Evolutionary conservation across 2,113 vertebrate genomes (phyloP).

Genomic region (Mesitornis unicolor): DNA sequence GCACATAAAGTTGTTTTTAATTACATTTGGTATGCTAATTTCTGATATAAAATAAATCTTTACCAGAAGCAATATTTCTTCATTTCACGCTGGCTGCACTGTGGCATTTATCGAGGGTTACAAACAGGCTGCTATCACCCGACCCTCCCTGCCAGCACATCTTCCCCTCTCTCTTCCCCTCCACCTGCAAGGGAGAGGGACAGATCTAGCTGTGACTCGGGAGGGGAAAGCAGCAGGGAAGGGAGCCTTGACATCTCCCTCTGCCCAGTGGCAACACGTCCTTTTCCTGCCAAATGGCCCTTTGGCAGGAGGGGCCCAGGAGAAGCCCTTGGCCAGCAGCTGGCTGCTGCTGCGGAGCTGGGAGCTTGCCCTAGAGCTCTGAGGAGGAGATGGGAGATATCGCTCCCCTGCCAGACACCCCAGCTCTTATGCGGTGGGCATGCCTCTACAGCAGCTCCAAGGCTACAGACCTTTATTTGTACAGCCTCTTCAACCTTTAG

Average conservation of each 20-base stretch:
- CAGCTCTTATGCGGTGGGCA: accelerated
- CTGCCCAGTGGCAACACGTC: accelerated
- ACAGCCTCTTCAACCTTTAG: not conserved
- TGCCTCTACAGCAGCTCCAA: not conserved
- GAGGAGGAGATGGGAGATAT: not conserved
- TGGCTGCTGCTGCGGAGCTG: not conserved
- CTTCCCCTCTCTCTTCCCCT: not conserved
- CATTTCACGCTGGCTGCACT: conserved; percentile 81
- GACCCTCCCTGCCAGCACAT: not conserved
- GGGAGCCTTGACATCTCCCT: not conserved
- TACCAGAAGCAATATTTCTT: conserved; percentile 81
- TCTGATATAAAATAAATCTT: conserved; percentile 87
- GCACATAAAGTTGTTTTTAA: conserved; percentile 78
- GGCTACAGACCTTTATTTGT: not conserved
- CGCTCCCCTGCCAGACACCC: not conserved
- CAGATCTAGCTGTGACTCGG: not conserved
- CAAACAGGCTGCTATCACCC: conserved; percentile 59
- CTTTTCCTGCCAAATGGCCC: not conserved
- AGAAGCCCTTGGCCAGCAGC: not conserved
- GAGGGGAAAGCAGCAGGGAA: not conserved
- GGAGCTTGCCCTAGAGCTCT: not conserved
- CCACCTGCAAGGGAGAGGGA: not conserved
- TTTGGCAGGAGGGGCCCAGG: not conserved
- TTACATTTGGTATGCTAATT: conserved; percentile 89
- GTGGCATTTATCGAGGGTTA: conserved; percentile 71